These are phyloP conservation scores for Trissolcus brochymenae DNA, from an alignment of 2,888 invertebrate species.

Conservation along the genomic window DNA sequence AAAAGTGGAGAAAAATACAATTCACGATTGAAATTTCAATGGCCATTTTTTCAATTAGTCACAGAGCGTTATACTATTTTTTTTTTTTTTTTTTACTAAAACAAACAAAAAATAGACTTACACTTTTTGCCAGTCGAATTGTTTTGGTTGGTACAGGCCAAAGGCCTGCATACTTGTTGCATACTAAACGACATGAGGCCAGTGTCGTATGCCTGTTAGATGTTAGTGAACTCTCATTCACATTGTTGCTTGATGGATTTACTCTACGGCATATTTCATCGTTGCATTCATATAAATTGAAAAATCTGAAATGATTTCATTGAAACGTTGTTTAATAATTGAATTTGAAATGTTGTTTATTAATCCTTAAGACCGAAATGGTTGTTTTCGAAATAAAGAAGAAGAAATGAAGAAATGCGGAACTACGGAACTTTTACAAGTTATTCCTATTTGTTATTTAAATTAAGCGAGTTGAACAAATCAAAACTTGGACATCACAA, in stretches of 20 bases:
- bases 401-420: too few relatives aligned
- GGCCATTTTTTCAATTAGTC: neutral
- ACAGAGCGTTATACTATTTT: neutral
- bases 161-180: constrained; percentile 62
- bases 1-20: neutral
- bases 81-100: neutral
- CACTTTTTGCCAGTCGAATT: constrained; percentile 58
- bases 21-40: neutral
- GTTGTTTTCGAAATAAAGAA: too few relatives aligned
- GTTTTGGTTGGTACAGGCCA: constrained; percentile 67
- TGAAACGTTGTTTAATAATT: neutral
- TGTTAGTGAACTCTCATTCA: constrained; percentile 29
- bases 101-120: constrained; percentile 44
- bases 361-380: too few relatives aligned
- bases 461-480: too few relatives aligned
- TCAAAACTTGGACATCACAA: too few relatives aligned
- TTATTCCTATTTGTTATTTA: too few relatives aligned
- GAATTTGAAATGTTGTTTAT: too few relatives aligned
- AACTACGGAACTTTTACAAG: too few relatives aligned
- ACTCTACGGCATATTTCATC: constrained; percentile 60
- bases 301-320: constrained; percentile 58
- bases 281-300: constrained; percentile 63
- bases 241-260: constrained; percentile 34
- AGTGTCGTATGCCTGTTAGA: constrained; percentile 60
- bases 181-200: constrained; percentile 66